phyloP scores from a whole-genome alignment of 2,888 invertebrate species.

The Marasmarcha lunaedactyla region DNA sequence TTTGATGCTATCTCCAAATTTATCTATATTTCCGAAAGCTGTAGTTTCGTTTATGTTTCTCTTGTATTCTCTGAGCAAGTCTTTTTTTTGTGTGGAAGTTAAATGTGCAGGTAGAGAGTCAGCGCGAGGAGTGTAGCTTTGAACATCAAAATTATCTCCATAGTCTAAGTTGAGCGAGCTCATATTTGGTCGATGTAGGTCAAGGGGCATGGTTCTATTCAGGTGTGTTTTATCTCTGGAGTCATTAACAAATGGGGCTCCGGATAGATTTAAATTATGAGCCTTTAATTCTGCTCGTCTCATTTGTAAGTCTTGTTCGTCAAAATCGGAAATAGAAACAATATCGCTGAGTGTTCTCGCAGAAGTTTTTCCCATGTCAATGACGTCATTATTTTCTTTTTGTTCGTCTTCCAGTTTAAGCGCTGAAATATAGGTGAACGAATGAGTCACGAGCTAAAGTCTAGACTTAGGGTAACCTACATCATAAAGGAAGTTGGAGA shows the following conservation, averaged over 20 bases:
- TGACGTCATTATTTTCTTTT: conserved; percentile 52
- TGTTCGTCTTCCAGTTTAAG: conserved; percentile 68
- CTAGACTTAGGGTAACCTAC: conserved; percentile 21
- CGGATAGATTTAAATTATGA: conserved; percentile 33
- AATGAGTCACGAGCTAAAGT: conserved; percentile 2
- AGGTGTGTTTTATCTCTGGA: conserved; percentile 25
- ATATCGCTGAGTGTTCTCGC: conserved; percentile 80
- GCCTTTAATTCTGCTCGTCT: conserved; percentile 54
- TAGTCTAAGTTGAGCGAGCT: conserved; percentile 48
- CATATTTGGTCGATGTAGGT: conserved; percentile 38
- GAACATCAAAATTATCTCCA: conserved; percentile 36
- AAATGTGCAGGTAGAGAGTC: conserved; percentile 51
- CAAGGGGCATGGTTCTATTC: conserved; percentile 46
- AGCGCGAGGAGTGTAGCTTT: conserved; percentile 39
- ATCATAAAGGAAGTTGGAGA: conserved; percentile 31
- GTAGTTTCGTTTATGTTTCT: conserved; percentile 59
- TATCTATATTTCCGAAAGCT: conserved; percentile 38
- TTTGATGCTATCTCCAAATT: conserved; percentile 26
- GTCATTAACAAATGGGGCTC: conserved; percentile 25
- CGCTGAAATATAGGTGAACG: conserved; percentile 36
- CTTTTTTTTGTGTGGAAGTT: conserved; percentile 50
- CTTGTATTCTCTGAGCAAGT: conserved; percentile 35
- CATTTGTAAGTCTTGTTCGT: conserved; percentile 73
- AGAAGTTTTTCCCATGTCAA: conserved; percentile 68
- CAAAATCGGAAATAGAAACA: conserved; percentile 79